Evolutionary conservation across 2,797 vertebrate genomes (phyloP), one percentile per base, ranked within the genome.

Genomic region (Takifugu rubripes): DNA sequence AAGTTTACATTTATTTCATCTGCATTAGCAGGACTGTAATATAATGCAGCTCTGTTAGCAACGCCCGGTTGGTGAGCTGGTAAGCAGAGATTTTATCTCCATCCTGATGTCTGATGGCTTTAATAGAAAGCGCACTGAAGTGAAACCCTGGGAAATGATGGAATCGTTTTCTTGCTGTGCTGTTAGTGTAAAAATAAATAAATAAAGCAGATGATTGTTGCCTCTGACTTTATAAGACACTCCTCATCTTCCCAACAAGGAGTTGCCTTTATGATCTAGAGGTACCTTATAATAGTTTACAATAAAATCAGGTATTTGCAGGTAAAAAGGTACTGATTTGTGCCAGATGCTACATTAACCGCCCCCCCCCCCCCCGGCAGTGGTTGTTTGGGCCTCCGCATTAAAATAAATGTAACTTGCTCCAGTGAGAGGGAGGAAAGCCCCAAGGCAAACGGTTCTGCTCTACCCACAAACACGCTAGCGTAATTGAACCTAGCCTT

Each of bases 401-500:
- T 44, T 44, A 44, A 16, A 44, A 17, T 6, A 44, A 44, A 44
- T 44, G 15, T n/a, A 10, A 17, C n/a, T 44, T 24, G 17, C 46
- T 40, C 25, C 11, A 40, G 40, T 52, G 17, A 53, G 50, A 66
- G 51, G 51, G 70, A 66, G 42, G 5, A 42, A 26, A 56, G 65
- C 29, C 26, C 31, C 27, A 29, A 61, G 53, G 33, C 21, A 21
- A 21, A 21, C 21, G 21, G 21, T 21, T 21, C 21, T 21, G 21
- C 21, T 21, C 21, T 12, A 40, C 43, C 5, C 48, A 53, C 44
- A 43, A 33, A 26, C 40, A 47, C 27, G 46, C 44, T n/a, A 21
- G 52, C 26, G 58, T 66, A 81, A 81, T 62, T 70, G 63, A 74
- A 74, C 55, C 59, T 68, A 79, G 71, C 77, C 59, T 67, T 59